Evolutionary conservation across 92 coral and sea anemone species (phyloP).

Genomic region (Bergia puertoricense): DNA sequence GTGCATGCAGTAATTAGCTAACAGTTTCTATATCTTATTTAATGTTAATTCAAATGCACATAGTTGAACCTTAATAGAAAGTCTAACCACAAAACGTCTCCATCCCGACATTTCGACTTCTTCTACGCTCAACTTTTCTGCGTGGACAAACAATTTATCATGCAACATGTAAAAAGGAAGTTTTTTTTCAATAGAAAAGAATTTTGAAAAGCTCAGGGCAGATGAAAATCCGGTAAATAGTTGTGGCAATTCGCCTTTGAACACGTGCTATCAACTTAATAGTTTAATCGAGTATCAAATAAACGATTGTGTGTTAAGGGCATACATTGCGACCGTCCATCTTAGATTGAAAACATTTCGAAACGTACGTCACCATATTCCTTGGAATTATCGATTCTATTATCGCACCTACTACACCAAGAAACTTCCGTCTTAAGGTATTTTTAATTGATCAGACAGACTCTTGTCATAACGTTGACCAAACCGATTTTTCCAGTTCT

Average conservation of each 20-base stretch:
- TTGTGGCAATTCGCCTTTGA: background rate
- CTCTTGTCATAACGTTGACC: background rate
- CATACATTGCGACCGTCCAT: background rate
- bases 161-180: no score
- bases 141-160: no score
- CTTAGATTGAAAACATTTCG: background rate
- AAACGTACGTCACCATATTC: background rate
- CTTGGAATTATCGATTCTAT: background rate
- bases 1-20: no score
- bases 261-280: background rate
- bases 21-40: no score
- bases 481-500: background rate
- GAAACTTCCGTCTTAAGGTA: background rate
- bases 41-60: no score
- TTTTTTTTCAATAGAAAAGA: no score
- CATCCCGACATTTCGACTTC: no score
- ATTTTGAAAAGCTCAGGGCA: background rate
- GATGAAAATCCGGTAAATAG: background rate
- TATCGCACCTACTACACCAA: background rate
- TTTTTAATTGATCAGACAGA: background rate
- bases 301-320: background rate
- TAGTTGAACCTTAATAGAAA: no score
- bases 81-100: no score
- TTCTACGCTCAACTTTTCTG: no score
- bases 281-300: background rate